Evolutionary conservation across 2,888 invertebrate species (phyloP), one percentile per base, ranked within the genome.

Genomic region (Amphipyra tragopoginis): DNA sequence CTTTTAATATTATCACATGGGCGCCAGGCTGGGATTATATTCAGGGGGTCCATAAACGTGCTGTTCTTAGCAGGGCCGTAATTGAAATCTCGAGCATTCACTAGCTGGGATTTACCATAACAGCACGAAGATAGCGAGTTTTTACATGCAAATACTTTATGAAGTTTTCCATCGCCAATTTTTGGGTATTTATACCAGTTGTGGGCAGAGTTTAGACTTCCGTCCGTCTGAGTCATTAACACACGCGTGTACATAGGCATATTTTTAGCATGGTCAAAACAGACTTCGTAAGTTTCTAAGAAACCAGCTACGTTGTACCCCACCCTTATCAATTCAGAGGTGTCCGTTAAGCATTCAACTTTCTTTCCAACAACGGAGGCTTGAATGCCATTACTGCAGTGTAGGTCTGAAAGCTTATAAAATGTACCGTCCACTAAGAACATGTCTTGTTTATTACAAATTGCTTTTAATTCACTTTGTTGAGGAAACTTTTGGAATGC

Each of bases 41-140:
- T 83, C 5, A 85, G 13, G 6, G 65, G 65, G 51, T 85, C 75
- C 44, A 79, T 73, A 15, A 72, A 79, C 0, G 77, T 75, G 26
- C 73, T 77, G 34, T 42, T 67, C 54, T 82, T 77, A 5, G 73
- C 54, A 0, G 71, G 65, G 0, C 72, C 75, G 40, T 72, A 67
- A 15, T 55, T 69, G 21, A 85, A 69, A 49, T 82, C 82, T 2
- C 42, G 42, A 8, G 62, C 62, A 48, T 68, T 70, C 13, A 81
- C 65, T 13, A 83, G 60, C 58, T 81, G 82, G 0, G 58, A 56
- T 34, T 77, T 78, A n/a, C 56, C 64, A 29, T 77, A 85, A 40
- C 83, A 81, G 38, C 77, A 66, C 5, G 52, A 54, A 0, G 76
- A 61, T 0, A 14, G 21, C 5, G 39, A 5, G 10, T 54, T 29